Evolutionary conservation across 2,888 invertebrate species (phyloP), one percentile per base, ranked within the genome.

Genomic region (Hydriomena furcata): DNA sequence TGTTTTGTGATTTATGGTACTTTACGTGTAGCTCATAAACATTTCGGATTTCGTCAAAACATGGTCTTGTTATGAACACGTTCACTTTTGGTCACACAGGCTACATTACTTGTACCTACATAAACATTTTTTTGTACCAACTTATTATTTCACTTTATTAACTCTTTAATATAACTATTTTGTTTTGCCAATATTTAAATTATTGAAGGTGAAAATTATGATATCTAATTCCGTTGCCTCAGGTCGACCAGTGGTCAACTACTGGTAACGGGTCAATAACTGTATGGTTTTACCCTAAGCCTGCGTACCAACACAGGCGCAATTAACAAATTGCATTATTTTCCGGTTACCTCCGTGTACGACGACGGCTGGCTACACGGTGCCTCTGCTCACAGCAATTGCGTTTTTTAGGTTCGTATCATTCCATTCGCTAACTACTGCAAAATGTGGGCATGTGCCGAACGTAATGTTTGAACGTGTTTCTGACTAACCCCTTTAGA

Each of bases 381-480:
- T 84, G 81, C 83, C 84, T 85, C 88, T 85, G 83, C 87, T 90
- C 86, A 88, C 88, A 77, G 75, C 81, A 84, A 82, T 84, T 84
- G 68, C 76, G 75, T 84, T 88, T 36, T 88, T 87, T 90, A 90
- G 90, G 90, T 90, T 87, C 73, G 90, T 90, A 89, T 61, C 76
- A 65, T 63, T 61, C 58, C 76, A 67, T 65, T 62, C 55, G 82
- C 85, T 81, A n/a, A n/a, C n/a, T n/a, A n/a, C n/a, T n/a, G n/a
- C n/a, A n/a, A n/a, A n/a, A n/a, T n/a, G n/a, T n/a, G n/a, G n/a
- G n/a, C n/a, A n/a, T n/a, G n/a, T n/a, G n/a, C n/a, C n/a, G n/a
- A n/a, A n/a, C n/a, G n/a, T n/a, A n/a, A n/a, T n/a, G n/a, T n/a
- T n/a, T n/a, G n/a, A n/a, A n/a, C n/a, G n/a, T n/a, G n/a, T n/a